Conservation (phyloP, 1,140 invertebrate genomes). For the Cyrtorhinus lividipennis region DNA sequence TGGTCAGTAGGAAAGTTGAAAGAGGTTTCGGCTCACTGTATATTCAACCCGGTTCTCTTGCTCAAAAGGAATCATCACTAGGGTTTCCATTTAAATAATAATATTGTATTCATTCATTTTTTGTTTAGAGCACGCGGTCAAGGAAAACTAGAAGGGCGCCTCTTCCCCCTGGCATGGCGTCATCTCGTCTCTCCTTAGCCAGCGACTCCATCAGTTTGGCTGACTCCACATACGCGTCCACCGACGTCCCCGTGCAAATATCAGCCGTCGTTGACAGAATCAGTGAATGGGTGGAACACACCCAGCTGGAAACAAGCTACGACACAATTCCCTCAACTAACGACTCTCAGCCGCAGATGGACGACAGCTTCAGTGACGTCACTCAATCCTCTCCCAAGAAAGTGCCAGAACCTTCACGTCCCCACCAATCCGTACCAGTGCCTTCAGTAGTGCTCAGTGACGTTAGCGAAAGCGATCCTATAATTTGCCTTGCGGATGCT, state of each 20-base stretch:
- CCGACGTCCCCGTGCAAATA: neutral
- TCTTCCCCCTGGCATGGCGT: conserved; percentile 32
- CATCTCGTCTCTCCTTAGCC: neutral
- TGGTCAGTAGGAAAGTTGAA: no score
- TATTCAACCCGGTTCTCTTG: no score
- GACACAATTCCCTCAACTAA: neutral
- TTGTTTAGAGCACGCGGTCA: conserved; percentile 31
- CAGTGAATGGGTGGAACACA: neutral
- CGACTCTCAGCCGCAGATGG: neutral
- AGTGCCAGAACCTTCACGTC: no score
- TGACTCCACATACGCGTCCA: neutral
- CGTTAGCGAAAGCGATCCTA: neutral
- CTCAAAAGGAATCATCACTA: no score
- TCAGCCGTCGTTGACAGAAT: neutral
- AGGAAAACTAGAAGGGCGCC: conserved; percentile 41
- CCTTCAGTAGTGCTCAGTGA: neutral
- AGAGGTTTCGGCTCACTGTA: no score
- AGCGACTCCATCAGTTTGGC: neutral
- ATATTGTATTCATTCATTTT: neutral
- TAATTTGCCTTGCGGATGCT: neutral
- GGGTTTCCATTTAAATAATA: no score
- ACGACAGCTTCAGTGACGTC: neutral
- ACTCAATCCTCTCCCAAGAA: neutral
- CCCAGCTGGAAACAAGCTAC: neutral
- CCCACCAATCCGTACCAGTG: no score